Evolutionary conservation across 2,797 vertebrate genomes (phyloP), one percentile per base, ranked within the genome.

Genomic region (Denticeps clupeoides): DNA sequence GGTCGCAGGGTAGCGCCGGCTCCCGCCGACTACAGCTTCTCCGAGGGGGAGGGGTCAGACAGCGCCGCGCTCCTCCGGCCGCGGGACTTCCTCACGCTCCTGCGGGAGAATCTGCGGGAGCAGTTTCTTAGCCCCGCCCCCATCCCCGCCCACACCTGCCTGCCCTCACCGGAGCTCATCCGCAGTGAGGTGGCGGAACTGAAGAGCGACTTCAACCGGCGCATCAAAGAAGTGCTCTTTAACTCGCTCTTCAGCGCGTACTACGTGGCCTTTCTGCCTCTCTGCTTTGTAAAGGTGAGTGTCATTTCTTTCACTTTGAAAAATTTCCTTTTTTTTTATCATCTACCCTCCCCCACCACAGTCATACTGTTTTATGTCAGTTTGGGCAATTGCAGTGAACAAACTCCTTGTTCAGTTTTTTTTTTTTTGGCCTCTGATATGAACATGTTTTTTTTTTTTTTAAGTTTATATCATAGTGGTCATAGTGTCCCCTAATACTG

Each of bases 221-320:
- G 95, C 47, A 98, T 99, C 68, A 98, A 99, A 72, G 95, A 99
- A 78, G 94, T 99, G 59, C 88, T 99, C 57, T 99, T 98, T 86
- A 99, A 99, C 76, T 99, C 95, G 18, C 84, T 99, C 63, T 97
- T 98, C 82, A 98, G 92, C 63, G 94, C 93, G 63, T 99, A 99
- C 75, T 99, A 99, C 0, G 95, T 97, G 47, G 93, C 94, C 16
- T 96, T 94, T 75, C 82, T 99, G 68, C 95, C 95, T 0, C 84
- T 99, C 49, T 99, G 95, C 72, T 99, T 99, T 45, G 94, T 99
- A 66, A 93, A 96, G 87, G 95, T 97, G 65, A 44, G 82, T 59
- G 7, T 47, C 3, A 8, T 10, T 11, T n/a, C n/a, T n/a, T n/a
- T n/a, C n/a, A n/a, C n/a, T n/a, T n/a, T n/a, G n/a, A n/a, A n/a